Evolutionary conservation across 23 tunicate genomes (phyloP), one percentile per base, ranked within the genome.

Genomic region (Styela plicata): DNA sequence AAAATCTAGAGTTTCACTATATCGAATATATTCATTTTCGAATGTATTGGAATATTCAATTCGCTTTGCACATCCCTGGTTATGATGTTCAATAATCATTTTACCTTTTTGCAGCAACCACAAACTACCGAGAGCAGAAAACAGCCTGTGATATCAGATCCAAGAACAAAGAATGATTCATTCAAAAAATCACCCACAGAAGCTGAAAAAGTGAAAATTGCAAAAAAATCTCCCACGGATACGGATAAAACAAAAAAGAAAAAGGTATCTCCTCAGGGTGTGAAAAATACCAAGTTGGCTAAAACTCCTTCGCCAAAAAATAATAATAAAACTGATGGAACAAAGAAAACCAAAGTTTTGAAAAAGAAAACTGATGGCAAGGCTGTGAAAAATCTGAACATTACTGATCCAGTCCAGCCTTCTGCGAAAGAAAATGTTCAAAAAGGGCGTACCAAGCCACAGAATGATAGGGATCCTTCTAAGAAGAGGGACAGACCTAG

Each of bases 211-310:
- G 5, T 5, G 26, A 33, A 25, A 33, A 71, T 28, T 3, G 33
- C 16, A 19, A 71, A 29, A 31, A 71, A 71, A 17, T 31, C 33
- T 33, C 35, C 34, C 7, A 71, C 24, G 3, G 33, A 33, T 17
- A 25, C 77, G 35, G 34, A 31, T 5, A 71, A 71, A 31, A 29
- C 34, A 31, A 71, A 71, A 29, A 29, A 22, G 77, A 31, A n/a
- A 22, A 71, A 66, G 71, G 71, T 28, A 71, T 30, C 37, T 34
- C 77, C 77, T 2, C 32, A 71, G 77, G 29, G 36, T 71, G 36
- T 34, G 29, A 71, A 71, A 30, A 18, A 29, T 16, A 31, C 16
- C 13, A 24, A 7, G 70, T 21, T 34, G 24, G 77, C 34, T 3
- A 71, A 71, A 30, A 71, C 32, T 18, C 17, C 24, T 20, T 31